A percentile compares a stretch with the other conserved stretches of the same genome.
Conservation (phyloP, 2,888 invertebrate genomes). For the Apamea anceps region DNA sequence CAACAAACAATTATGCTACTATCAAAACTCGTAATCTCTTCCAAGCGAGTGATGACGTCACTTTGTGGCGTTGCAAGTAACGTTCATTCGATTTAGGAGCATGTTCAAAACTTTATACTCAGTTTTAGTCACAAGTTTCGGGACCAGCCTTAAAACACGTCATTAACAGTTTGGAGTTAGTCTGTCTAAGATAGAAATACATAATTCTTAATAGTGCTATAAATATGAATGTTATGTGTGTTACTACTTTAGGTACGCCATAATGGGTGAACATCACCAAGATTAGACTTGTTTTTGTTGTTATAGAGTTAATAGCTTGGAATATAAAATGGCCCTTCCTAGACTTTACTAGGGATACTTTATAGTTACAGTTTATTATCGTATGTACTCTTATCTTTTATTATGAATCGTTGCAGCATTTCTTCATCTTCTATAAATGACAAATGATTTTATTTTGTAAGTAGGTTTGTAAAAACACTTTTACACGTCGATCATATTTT, state of each 20-base stretch:
- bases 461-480: no score
- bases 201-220: slow-evolving; percentile 45
- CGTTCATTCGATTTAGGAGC: slow-evolving; percentile 38
- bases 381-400: neutral
- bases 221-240: slow-evolving; percentile 26
- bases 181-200: slow-evolving; percentile 26
- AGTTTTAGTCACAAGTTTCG: slow-evolving; percentile 34
- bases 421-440: neutral
- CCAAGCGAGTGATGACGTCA: slow-evolving; percentile 3
- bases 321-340: neutral
- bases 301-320: neutral
- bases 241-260: slow-evolving; percentile 14
- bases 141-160: slow-evolving; percentile 41
- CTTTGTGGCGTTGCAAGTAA: slow-evolving; percentile 10
- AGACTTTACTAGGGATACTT: neutral
- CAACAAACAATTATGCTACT: neutral
- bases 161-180: slow-evolving; percentile 42
- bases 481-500: no score
- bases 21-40: neutral
- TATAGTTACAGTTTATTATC: neutral
- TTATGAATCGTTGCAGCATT: neutral
- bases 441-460: no score
- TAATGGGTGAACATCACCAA: neutral
- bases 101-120: slow-evolving; percentile 31
- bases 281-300: slow-evolving; percentile 34